Percentiles rank a stretch among this genome's conserved stretches.
Evolutionary conservation across 2,113 vertebrate species (phyloP).

Genomic region (Trematocara unimaculatum): DNA sequence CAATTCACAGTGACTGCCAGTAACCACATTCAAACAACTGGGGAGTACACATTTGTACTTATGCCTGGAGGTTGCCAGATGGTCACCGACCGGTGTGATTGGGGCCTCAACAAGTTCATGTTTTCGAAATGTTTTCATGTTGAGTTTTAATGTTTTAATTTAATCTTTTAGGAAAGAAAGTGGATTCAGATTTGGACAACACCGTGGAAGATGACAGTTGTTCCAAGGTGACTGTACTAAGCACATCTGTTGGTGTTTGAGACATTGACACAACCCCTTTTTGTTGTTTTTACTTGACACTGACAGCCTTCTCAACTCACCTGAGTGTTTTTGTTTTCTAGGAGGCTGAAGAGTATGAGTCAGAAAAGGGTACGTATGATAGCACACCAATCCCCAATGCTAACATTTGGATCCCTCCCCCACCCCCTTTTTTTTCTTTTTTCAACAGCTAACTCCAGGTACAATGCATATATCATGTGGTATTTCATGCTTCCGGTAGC

Average conservation of each 20-base stretch:
- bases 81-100: neutral
- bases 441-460: constrained; percentile 4
- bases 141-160: neutral
- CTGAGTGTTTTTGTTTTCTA: constrained; percentile 68
- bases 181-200: constrained; percentile 82
- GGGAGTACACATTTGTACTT: neutral
- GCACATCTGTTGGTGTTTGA: neutral
- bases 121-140: neutral
- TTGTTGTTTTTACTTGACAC: neutral
- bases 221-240: constrained; percentile 78
- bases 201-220: constrained; percentile 83
- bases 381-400: neutral
- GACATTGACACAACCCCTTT: neutral
- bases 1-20: neutral
- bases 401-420: neutral
- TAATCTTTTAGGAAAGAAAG: constrained; percentile 79
- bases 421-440: neutral
- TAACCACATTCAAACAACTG: neutral
- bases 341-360: constrained; percentile 89
- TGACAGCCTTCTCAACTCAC: neutral
- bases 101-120: neutral
- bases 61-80: neutral
- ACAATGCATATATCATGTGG: neutral
- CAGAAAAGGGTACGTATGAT: constrained; percentile 91
- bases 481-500: neutral